Percentiles rank a stretch among this genome's conserved stretches.
Evolutionary conservation across 1,140 invertebrate species (phyloP).

Genomic region (Orussus abietinus): DNA sequence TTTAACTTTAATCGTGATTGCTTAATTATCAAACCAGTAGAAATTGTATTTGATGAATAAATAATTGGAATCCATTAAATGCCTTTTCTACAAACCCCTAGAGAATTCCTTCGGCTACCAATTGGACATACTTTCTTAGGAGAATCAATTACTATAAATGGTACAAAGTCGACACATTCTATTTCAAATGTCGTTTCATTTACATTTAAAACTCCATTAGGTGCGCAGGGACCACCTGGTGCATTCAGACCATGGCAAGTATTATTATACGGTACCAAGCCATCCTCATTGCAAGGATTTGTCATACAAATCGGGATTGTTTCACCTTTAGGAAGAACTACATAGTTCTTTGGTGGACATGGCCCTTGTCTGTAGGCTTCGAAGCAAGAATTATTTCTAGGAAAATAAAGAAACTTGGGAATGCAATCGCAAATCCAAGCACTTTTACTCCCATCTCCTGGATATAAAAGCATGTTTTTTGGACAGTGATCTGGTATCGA

Average conservation of each 20-base stretch:
- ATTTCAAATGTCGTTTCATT: conserved; percentile 38
- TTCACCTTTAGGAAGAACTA: conserved; percentile 54
- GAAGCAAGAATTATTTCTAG: conserved; percentile 58
- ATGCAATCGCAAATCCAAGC: conserved; percentile 68
- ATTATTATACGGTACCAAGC: conserved; percentile 50
- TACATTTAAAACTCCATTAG: conserved; percentile 22
- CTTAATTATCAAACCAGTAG: too few species aligned
- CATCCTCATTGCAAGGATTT: conserved; percentile 58
- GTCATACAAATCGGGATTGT: conserved; percentile 56
- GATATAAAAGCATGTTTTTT: conserved; percentile 61
- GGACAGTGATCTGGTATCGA: conserved; percentile 57
- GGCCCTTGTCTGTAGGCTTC: conserved; percentile 61
- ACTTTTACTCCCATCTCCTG: conserved; percentile 55
- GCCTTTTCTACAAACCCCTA: conserved; percentile 29
- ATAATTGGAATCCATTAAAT: conserved; percentile 4
- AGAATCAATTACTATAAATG: conserved; percentile 28
- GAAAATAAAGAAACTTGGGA: conserved; percentile 60
- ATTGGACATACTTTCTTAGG: conserved; percentile 29
- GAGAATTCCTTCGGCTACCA: conserved; percentile 33
- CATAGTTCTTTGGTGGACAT: conserved; percentile 54
- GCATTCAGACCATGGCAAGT: conserved; percentile 53
- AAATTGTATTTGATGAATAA: too few species aligned
- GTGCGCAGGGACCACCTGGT: conserved; percentile 42
- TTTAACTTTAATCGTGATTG: too few species aligned
- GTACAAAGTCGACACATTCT: conserved; percentile 28